A percentile compares a stretch with the other conserved stretches of the same genome.
phyloP scores from a whole-genome alignment of 2,888 invertebrate species.

The Coelinius sp. region DNA sequence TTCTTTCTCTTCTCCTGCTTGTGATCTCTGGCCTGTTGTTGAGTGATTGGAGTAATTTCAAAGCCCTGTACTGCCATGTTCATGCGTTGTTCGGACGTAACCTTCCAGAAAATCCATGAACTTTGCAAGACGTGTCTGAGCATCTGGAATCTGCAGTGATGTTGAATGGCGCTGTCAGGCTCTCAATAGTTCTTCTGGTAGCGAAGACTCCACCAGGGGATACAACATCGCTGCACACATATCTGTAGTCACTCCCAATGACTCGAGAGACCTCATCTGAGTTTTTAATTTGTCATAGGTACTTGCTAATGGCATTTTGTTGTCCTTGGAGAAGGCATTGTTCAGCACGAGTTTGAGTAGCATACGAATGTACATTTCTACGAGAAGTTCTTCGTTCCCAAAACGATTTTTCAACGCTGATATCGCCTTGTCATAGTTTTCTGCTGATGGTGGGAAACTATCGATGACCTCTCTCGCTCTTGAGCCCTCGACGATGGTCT shows the following conservation, averaged over 20 bases:
- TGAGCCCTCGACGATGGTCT: slow-evolving; percentile 45
- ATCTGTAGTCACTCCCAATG: slow-evolving; percentile 49
- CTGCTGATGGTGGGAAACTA: slow-evolving; percentile 50
- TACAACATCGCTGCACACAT: slow-evolving; percentile 51
- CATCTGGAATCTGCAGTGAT: not conserved
- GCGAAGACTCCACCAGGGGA: slow-evolving; percentile 49
- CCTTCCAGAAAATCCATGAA: slow-evolving; percentile 39
- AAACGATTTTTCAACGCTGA: slow-evolving; percentile 50
- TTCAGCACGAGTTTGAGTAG: slow-evolving; percentile 54
- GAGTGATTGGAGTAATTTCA: not conserved
- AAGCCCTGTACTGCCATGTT: slow-evolving; percentile 13
- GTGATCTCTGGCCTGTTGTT: not conserved
- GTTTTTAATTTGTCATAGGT: slow-evolving; percentile 56
- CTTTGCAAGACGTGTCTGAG: slow-evolving; percentile 13
- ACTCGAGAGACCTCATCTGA: slow-evolving; percentile 51
- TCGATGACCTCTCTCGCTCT: slow-evolving; percentile 52
- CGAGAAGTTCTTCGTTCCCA: slow-evolving; percentile 50
- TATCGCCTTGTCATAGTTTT: slow-evolving; percentile 49
- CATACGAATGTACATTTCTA: slow-evolving; percentile 56
- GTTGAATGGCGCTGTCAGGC: slow-evolving; percentile 49
- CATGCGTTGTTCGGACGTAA: slow-evolving; percentile 22
- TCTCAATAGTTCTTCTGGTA: slow-evolving; percentile 48
- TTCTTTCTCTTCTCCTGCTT: slow-evolving; percentile 11
- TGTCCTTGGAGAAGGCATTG: slow-evolving; percentile 38
- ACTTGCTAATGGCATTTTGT: slow-evolving; percentile 38